Percentiles rank a stretch among this genome's conserved stretches.
phyloP scores from a whole-genome alignment of 1,140 invertebrate genomes.

The Drosophila ficusphila region DNA sequence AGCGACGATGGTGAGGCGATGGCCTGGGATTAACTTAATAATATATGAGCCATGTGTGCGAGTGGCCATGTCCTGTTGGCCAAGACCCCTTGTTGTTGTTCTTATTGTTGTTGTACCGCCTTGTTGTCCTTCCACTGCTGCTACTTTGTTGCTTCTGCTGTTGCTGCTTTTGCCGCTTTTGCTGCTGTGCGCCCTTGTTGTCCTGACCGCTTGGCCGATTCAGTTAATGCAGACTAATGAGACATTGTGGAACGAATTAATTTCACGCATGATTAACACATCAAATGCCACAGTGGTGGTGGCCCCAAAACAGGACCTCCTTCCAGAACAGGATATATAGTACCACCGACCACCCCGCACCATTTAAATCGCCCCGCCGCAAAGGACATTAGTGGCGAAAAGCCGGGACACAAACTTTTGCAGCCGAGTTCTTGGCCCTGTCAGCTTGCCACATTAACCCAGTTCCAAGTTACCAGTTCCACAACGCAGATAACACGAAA shows the following conservation, averaged over 20 bases:
- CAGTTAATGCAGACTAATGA: constrained; percentile 82
- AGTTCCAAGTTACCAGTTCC: constrained; percentile 25
- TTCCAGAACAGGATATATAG: background rate
- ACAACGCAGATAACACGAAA: constrained; percentile 67
- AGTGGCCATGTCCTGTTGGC: constrained; percentile 31
- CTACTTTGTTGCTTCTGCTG: no score
- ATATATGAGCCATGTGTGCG: constrained; percentile 73
- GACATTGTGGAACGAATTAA: constrained; percentile 84
- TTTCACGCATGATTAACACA: constrained; percentile 84
- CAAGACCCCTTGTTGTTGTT: no score
- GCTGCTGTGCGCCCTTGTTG: constrained; percentile 29
- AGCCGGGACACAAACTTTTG: constrained; percentile 26
- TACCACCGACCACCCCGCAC: no score
- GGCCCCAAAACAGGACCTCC: constrained; percentile 1
- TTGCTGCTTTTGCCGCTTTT: no score
- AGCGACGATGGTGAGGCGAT: constrained; percentile 69
- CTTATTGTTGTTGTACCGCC: no score
- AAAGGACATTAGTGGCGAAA: constrained; percentile 46
- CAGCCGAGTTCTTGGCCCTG: constrained; percentile 43
- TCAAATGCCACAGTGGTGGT: constrained; percentile 62
- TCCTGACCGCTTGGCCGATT: constrained; percentile 59
- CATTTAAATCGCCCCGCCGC: background rate
- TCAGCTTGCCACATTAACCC: constrained; percentile 68
- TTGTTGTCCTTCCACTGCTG: constrained; percentile 2
- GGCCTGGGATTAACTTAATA: constrained; percentile 78